Evolutionary conservation across 2,113 vertebrate species (phyloP).

Genomic region (Calypte anna): DNA sequence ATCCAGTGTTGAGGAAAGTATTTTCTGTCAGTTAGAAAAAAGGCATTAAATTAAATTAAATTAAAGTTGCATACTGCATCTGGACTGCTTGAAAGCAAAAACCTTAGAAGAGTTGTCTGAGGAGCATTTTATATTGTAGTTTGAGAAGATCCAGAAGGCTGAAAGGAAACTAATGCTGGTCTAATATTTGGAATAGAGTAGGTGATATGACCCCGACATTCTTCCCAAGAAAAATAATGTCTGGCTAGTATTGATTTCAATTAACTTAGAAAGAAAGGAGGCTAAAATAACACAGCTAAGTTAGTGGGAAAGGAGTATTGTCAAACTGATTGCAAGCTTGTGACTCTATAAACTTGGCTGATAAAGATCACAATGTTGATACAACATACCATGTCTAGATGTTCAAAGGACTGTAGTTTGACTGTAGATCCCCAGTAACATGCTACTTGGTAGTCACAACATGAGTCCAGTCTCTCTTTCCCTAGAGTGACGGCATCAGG

Average conservation of each 20-base stretch:
- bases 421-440: background rate
- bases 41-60: background rate
- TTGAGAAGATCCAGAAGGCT: slow-evolving; percentile 12
- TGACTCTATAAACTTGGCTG: background rate
- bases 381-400: background rate
- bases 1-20: background rate
- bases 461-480: background rate
- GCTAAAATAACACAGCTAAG: slow-evolving; percentile 45
- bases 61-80: background rate
- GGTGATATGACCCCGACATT: background rate
- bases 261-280: slow-evolving; percentile 33
- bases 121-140: background rate
- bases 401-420: background rate
- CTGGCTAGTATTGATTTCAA: slow-evolving; percentile 18
- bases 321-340: background rate
- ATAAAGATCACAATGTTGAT: background rate
- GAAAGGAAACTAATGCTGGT: background rate
- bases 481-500: rapidly evolving
- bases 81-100: background rate
- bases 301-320: background rate
- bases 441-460: background rate
- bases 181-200: background rate
- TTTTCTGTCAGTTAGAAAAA: background rate
- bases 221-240: background rate
- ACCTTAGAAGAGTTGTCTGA: background rate